These are phyloP conservation scores for Drosophila diplacantha DNA, from an alignment of 2,888 invertebrate genomes.

Conservation along the genomic window DNA sequence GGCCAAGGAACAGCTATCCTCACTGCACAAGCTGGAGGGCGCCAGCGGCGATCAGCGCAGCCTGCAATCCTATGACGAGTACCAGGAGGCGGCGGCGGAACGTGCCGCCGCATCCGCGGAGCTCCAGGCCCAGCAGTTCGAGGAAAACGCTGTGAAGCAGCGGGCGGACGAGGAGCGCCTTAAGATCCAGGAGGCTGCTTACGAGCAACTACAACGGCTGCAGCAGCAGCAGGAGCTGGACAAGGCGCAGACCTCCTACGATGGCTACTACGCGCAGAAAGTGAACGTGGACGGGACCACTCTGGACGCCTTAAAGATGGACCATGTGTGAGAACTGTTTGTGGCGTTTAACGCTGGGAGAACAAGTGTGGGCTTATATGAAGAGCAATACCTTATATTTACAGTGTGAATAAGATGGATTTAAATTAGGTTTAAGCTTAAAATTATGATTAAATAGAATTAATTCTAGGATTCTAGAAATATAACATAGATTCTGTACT, in stretches of 20 bases:
- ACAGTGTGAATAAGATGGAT: conserved; percentile 5
- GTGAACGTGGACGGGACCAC: conserved; percentile 52
- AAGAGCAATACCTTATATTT: conserved; percentile 30
- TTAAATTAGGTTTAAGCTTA: conserved; percentile 13
- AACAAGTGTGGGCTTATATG: neutral
- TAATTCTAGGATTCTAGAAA: conserved; percentile 7
- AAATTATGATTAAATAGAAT: neutral
- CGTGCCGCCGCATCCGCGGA: conserved; percentile 72
- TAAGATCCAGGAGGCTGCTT: conserved; percentile 72
- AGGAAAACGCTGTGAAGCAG: conserved; percentile 69
- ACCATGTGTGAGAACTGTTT: conserved; percentile 52
- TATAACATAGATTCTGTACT: neutral
- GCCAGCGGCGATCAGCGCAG: conserved; percentile 48
- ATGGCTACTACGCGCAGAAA: conserved; percentile 66
- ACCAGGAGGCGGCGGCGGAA: conserved; percentile 67
- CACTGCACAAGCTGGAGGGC: conserved; percentile 59
- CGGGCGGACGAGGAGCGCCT: conserved; percentile 65
- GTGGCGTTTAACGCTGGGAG: conserved; percentile 15
- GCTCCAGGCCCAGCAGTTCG: conserved; percentile 68
- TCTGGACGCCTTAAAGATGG: conserved; percentile 55
- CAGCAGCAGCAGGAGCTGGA: conserved; percentile 67
- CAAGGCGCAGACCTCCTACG: conserved; percentile 64
- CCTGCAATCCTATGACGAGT: conserved; percentile 62
- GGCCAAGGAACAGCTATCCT: conserved; percentile 68
- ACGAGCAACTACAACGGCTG: conserved; percentile 62